Evolutionary conservation across 1,140 invertebrate species (phyloP).

Genomic region (Kradibia gibbosae): DNA sequence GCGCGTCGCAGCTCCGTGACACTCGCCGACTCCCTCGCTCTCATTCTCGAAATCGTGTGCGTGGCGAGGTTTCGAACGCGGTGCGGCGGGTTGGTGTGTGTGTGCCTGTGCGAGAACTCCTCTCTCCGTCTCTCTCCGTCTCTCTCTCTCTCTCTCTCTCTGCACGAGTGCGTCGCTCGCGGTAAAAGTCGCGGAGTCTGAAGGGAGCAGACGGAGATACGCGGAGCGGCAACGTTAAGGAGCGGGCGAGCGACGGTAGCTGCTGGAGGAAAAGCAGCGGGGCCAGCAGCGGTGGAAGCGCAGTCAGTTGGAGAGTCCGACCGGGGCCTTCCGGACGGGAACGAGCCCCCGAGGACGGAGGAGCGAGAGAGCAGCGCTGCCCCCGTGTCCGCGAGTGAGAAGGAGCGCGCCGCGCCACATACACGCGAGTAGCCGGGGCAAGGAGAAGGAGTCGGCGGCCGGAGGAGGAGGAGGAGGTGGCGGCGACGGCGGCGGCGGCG

Average conservation of each 20-base stretch:
- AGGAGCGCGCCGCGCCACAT: constrained; percentile 20
- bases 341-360: not conserved
- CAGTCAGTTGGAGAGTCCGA: too few species aligned
- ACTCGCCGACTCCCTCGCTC: not conserved
- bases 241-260: not conserved
- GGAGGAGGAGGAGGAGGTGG: not conserved
- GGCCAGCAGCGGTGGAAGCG: too few species aligned
- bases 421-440: not conserved
- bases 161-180: too few species aligned
- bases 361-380: not conserved
- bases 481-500: not conserved
- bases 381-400: not conserved
- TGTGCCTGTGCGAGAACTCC: constrained; percentile 37
- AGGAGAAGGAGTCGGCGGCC: not conserved
- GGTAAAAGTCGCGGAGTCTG: not conserved
- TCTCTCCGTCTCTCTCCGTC: too few species aligned
- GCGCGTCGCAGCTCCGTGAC: not conserved
- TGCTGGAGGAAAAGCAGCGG: not conserved
- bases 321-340: not conserved
- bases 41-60: not conserved
- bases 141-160: too few species aligned
- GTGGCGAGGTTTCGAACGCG: not conserved
- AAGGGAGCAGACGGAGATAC: not conserved
- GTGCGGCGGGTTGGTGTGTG: not conserved
- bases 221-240: not conserved